A percentile compares a stretch with the other conserved stretches of the same genome.
Conservation (phyloP, 2,888 invertebrate species). For the Aproaerema taeniolella region DNA sequence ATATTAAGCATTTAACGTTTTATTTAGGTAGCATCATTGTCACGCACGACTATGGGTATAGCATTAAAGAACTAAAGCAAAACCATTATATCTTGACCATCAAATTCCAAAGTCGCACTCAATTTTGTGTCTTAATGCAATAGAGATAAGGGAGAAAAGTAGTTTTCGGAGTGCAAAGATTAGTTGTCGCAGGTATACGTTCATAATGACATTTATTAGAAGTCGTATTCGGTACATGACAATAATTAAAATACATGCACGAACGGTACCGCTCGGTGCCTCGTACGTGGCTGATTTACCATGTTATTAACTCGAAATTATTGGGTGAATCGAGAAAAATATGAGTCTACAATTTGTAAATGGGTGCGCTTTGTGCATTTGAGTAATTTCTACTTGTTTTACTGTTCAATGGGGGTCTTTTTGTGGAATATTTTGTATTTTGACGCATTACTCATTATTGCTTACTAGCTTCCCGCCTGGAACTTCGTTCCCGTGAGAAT, state of each 20-base stretch:
- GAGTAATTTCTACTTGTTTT: background rate
- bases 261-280: slow-evolving; percentile 72
- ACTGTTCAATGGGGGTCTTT: too few relatives aligned
- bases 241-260: slow-evolving; percentile 77
- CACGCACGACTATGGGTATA: slow-evolving; percentile 68
- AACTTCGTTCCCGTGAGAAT: too few relatives aligned
- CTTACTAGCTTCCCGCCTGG: too few relatives aligned
- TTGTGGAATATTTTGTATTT: background rate
- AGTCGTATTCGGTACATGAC: slow-evolving; percentile 74
- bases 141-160: slow-evolving; percentile 14
- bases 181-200: slow-evolving; percentile 45
- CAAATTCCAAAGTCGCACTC: slow-evolving; percentile 5
- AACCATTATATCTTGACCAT: slow-evolving; percentile 28
- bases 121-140: slow-evolving; percentile 23
- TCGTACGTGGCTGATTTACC: slow-evolving; percentile 56
- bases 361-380: background rate
- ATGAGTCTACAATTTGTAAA: background rate
- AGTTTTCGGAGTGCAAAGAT: slow-evolving; percentile 15
- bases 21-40: slow-evolving; percentile 70
- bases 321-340: slow-evolving; percentile 34
- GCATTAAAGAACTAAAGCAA: slow-evolving; percentile 69
- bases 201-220: slow-evolving; percentile 77
- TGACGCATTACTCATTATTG: too few relatives aligned
- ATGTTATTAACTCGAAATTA: slow-evolving; percentile 60
- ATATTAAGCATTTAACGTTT: slow-evolving; percentile 56